Evolutionary conservation across 2,888 invertebrate genomes (phyloP), one percentile per base, ranked within the genome.

Genomic region (Heliconius ismenius): DNA sequence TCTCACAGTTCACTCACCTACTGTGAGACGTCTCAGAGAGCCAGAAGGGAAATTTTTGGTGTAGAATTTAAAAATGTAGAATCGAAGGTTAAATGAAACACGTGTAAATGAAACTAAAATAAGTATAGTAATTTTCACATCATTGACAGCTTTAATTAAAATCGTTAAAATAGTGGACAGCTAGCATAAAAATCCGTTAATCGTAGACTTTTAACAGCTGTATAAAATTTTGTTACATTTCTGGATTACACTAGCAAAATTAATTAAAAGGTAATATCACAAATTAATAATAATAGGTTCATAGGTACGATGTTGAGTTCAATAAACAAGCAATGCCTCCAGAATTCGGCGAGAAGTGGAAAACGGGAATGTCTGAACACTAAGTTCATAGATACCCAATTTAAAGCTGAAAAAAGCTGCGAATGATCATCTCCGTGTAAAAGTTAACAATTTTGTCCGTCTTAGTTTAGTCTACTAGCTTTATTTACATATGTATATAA

Each of bases 1-100:
- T 75, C 69, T 79, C 74, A 60, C n/a, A 49, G 49, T 49, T 63
- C 63, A 49, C 73, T 62, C 49, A 49, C 18, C 49, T 21, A 49
- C 21, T 49, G 18, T 49, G 49, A 18, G 49, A 49, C 49, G 21
- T 49, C 21, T 49, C 49, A 49, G 70, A 58, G 49, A 58, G 70
- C 6, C 49, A 54, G 74, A 73, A 32, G 4, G 58, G 26, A 75
- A 74, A 49, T 62, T 54, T 15, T 60, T 32, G 18, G 13, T 43
- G 26, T 73, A 28, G 7, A 68, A 68, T 63, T 75, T 39, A 64
- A 36, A 39, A 58, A 76, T 24, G 4, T 64, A 49, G 7, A 49
- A 21, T 49, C 54, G 24, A 65, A 72, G 26, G 60, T n/a, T 43
- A 39, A 36, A 49, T 60, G 24, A 21, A 63, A 36, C 54, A 73